Percentiles rank a stretch among this genome's conserved stretches.
Evolutionary conservation across 2,113 vertebrate species (phyloP).

Genomic region (Petroica traversi): DNA sequence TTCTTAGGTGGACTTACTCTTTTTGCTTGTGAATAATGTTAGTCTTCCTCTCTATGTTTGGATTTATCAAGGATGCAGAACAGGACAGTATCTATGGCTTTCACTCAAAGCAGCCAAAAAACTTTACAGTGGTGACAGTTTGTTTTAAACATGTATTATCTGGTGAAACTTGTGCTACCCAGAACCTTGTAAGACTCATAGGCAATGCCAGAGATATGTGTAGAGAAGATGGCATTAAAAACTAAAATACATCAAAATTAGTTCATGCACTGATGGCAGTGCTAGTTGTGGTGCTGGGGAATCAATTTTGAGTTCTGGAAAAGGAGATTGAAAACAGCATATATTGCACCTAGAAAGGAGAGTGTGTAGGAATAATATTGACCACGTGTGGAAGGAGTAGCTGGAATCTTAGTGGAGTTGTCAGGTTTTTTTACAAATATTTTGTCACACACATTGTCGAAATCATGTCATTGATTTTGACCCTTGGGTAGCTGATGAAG

Average conservation of each 20-base stretch:
- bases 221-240: not conserved
- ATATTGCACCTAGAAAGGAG: not conserved
- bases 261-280: not conserved
- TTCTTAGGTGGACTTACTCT: not conserved
- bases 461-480: not conserved
- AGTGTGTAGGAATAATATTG: not conserved
- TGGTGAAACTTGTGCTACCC: not conserved
- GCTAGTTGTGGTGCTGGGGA: not conserved
- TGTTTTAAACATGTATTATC: not conserved
- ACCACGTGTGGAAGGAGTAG: not conserved
- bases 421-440: no score
- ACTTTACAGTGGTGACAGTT: not conserved
- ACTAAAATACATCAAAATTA: not conserved
- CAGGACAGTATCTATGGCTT: not conserved
- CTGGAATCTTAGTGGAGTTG: not conserved
- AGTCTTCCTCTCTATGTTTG: not conserved
- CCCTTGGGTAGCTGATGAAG: not conserved
- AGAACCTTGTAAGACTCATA: not conserved
- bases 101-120: not conserved
- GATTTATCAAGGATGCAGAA: not conserved
- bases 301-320: not conserved
- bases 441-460: no score
- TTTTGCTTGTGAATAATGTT: not conserved
- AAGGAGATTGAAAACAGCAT: not conserved
- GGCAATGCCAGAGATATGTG: not conserved